Evolutionary conservation across 2,888 invertebrate species (phyloP).

Genomic region (Nomada lathburiana): DNA sequence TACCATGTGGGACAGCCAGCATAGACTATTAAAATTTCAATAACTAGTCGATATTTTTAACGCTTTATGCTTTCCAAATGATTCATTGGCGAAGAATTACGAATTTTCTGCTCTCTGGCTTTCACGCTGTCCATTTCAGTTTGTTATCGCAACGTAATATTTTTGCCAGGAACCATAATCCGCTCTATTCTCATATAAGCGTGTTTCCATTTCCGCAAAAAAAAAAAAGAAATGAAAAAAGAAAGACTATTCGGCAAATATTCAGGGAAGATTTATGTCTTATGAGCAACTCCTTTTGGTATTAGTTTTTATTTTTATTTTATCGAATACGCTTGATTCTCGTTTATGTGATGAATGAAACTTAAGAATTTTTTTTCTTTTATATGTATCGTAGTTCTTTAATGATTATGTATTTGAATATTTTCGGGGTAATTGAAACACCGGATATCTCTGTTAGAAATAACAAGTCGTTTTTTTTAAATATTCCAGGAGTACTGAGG

Average conservation of each 20-base stretch:
- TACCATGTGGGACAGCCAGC: conserved; percentile 78
- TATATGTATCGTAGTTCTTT: no score
- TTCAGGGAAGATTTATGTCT: background rate
- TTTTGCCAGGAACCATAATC: conserved; percentile 23
- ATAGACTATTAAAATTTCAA: conserved; percentile 26
- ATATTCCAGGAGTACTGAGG: conserved; percentile 93
- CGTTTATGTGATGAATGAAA: background rate
- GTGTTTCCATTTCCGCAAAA: conserved; percentile 38
- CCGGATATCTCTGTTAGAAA: background rate
- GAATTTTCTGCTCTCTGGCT: background rate
- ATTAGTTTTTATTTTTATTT: conserved; percentile 12
- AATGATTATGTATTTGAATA: no score
- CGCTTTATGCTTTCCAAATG: conserved; percentile 15
- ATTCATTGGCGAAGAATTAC: conserved; percentile 15
- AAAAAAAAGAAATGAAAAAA: no score
- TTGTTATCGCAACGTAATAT: conserved; percentile 10
- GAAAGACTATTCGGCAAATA: background rate
- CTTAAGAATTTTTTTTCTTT: no score
- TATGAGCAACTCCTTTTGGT: background rate
- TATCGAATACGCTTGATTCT: background rate
- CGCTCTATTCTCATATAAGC: conserved; percentile 4
- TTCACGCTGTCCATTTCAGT: background rate
- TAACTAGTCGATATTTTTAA: conserved; percentile 3
- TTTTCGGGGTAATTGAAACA: no score
- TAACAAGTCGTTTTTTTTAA: conserved; percentile 4